Conservation (phyloP, 30 jellyfish, hydroid and myxozoan genomes). For the Sanderia malayensis region DNA sequence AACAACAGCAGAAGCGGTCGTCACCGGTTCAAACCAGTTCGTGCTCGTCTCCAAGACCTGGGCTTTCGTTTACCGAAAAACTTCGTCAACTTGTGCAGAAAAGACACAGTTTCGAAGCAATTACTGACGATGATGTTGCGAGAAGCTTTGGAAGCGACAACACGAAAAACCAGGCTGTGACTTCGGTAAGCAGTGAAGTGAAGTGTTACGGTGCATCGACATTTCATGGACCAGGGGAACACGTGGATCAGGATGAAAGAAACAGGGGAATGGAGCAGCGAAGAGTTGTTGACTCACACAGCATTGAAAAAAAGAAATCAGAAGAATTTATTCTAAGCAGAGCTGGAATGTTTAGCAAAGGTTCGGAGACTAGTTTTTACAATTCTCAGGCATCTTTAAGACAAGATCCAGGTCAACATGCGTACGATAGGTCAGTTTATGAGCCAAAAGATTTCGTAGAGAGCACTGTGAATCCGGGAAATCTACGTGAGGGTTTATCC, state of each 20-base stretch:
- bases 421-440: not conserved
- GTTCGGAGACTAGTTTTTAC: not conserved
- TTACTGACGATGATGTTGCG: not conserved
- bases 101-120: not conserved
- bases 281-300: not conserved
- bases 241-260: not conserved
- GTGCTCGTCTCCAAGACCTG: not conserved
- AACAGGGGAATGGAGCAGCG: not conserved
- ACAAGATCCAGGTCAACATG: too few relatives aligned
- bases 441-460: not conserved
- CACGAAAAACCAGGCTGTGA: not conserved
- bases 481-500: not conserved
- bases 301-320: not conserved
- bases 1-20: too few relatives aligned
- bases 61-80: not conserved
- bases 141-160: not conserved
- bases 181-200: not conserved
- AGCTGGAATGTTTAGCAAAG: not conserved
- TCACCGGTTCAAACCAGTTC: too few relatives aligned
- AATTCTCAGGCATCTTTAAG: not conserved
- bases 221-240: not conserved
- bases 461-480: not conserved
- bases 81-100: conserved; percentile 7
- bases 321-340: not conserved
- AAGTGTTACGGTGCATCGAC: not conserved